Evolutionary conservation across 2,113 vertebrate genomes (phyloP), one percentile per base, ranked within the genome.

Genomic region (Apistogramma diplotaenia): DNA sequence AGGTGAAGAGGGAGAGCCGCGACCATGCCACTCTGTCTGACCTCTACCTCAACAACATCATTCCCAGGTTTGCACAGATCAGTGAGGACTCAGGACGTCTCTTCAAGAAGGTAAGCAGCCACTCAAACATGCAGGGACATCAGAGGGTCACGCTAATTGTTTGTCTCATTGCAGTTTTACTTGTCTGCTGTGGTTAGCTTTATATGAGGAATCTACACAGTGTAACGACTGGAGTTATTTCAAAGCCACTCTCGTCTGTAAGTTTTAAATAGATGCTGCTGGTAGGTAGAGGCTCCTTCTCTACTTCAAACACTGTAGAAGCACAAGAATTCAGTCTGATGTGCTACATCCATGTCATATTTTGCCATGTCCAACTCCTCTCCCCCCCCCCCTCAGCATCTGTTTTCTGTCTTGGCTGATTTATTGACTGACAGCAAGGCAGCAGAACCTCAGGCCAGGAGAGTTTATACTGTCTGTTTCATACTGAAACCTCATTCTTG

Each of bases 41-140:
- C 91, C 98, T 99, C 94, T 99, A 99, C 96, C 96, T 99, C 96
- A 99, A 99, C 94, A 99, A 99, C 93, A 98, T 99, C 94, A 99
- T 99, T 87, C 98, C 98, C 0, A 97, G 98, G 81, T 99, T 99
- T 1, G 97, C 97, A 5, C 98, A 99, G 96, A 96, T 99, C 96
- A 97, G 97, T 57, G 98, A 99, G 89, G 98, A 99, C 82, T 98
- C 97, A 2, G 98, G 97, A 25, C 96, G 98, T 74, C 97, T 99
- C 84, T 99, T 99, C 92, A 99, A 99, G 92, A 99, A 99, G 97
- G 98, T 98, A 93, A 21, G 49, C 15, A 91, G 25, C 21, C 75
- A 35, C 61, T 29, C 40, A 67, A 29, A 65, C 51, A 40, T 3
- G 3, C 43, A 37, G 25, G 8, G 35, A 61, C 7, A 23, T 31